Percentiles rank a stretch among this genome's conserved stretches.
Evolutionary conservation across 2,113 vertebrate species (phyloP).

Genomic region (Macquaria ambigua): DNA sequence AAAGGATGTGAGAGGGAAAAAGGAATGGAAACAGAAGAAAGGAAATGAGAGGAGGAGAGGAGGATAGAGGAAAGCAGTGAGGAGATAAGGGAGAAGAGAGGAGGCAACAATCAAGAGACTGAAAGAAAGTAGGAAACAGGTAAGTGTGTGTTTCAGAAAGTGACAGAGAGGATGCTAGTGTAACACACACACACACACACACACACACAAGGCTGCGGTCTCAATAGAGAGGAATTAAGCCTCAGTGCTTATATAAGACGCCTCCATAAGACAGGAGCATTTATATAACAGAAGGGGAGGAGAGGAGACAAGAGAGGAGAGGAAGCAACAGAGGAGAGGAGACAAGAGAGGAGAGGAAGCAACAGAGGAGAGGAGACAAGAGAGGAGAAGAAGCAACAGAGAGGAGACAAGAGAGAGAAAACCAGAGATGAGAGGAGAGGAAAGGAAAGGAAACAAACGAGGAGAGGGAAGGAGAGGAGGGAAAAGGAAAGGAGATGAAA

Average conservation of each 20-base stretch:
- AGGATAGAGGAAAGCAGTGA: neutral
- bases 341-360: neutral
- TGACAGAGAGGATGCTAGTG: too few relatives aligned
- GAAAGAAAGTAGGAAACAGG: neutral
- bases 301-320: neutral
- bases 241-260: conserved; percentile 64
- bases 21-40: too few relatives aligned
- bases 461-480: neutral
- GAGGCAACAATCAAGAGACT: neutral
- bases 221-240: conserved; percentile 55
- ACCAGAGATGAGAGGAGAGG: neutral
- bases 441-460: neutral
- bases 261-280: conserved; percentile 56
- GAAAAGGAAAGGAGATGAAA: neutral
- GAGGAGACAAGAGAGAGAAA: neutral
- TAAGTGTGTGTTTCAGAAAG: neutral
- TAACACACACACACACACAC: too few relatives aligned
- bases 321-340: neutral
- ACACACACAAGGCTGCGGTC: neutral
- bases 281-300: conserved; percentile 53
- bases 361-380: neutral
- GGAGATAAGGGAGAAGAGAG: neutral
- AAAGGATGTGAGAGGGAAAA: too few relatives aligned
- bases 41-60: too few relatives aligned
- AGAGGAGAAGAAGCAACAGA: too few relatives aligned